Conservation (phyloP, 2,797 vertebrate species). For the Characodon lateralis region DNA sequence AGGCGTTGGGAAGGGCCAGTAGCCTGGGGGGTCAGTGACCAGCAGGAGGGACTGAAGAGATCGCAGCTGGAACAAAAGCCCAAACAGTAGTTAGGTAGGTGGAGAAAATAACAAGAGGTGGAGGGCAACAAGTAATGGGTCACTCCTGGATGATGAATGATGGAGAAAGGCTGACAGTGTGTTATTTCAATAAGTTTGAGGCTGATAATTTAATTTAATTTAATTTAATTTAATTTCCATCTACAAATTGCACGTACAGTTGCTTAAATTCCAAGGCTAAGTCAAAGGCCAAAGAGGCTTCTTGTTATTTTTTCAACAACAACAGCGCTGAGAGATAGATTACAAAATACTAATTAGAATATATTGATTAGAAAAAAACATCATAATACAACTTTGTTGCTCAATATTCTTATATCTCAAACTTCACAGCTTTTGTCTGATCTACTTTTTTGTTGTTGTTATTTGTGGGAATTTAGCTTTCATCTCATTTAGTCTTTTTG, state of each 20-base stretch:
- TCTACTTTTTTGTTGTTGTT: no score
- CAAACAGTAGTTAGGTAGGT: constrained; percentile 50
- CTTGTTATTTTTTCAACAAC: background rate
- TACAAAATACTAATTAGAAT: background rate
- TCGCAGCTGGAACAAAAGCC: constrained; percentile 58
- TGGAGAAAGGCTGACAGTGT: background rate
- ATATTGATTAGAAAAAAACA: background rate
- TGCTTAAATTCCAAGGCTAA: background rate
- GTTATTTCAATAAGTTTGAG: background rate
- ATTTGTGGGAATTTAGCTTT: background rate
- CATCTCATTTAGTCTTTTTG: background rate
- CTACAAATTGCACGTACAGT: background rate
- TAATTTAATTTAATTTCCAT: background rate
- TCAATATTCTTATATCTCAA: background rate
- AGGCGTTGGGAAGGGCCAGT: constrained; percentile 51
- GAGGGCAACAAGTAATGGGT: background rate
- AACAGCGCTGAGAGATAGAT: background rate
- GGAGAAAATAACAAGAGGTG: constrained; percentile 23
- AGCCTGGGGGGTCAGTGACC: constrained; percentile 49
- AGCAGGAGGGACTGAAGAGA: constrained; percentile 52
- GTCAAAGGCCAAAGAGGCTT: background rate
- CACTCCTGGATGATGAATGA: background rate
- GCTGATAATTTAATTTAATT: constrained; percentile 8
- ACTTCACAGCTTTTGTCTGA: no score
- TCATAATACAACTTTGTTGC: background rate